Percentiles rank a stretch among this genome's conserved stretches.
Conservation (phyloP, 2,113 vertebrate species). For the Glaucidium brasilianum region DNA sequence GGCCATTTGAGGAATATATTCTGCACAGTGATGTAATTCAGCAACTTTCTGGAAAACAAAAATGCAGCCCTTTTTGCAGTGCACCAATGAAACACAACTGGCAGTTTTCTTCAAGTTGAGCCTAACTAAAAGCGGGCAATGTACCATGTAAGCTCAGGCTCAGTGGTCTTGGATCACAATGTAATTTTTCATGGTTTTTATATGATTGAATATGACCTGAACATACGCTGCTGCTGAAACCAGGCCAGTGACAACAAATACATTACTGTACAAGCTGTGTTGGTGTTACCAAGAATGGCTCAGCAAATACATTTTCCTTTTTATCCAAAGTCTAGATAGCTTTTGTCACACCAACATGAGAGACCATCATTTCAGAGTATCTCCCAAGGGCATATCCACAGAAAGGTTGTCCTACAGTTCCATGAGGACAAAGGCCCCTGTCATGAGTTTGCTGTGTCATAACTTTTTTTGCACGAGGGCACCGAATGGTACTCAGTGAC, state of each 20-base stretch:
- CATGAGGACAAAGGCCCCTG: background rate
- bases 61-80: background rate
- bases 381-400: background rate
- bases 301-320: conserved; percentile 6
- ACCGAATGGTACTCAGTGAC: background rate
- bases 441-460: background rate
- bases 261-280: background rate
- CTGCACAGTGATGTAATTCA: conserved; percentile 31
- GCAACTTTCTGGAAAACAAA: conserved; percentile 32
- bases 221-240: background rate
- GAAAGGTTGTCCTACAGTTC: background rate
- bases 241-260: background rate
- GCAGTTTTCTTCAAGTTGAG: background rate
- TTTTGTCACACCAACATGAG: background rate
- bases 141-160: background rate
- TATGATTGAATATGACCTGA: background rate
- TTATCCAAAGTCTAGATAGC: background rate
- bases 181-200: background rate
- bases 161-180: background rate
- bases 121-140: background rate
- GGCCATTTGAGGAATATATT: background rate
- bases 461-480: background rate
- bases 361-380: background rate
- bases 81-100: conserved; percentile 11
- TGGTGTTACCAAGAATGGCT: background rate